These are phyloP conservation scores for Dorcus parallelipipedus DNA, from an alignment of 2,888 invertebrate species.

Conservation along the genomic window DNA sequence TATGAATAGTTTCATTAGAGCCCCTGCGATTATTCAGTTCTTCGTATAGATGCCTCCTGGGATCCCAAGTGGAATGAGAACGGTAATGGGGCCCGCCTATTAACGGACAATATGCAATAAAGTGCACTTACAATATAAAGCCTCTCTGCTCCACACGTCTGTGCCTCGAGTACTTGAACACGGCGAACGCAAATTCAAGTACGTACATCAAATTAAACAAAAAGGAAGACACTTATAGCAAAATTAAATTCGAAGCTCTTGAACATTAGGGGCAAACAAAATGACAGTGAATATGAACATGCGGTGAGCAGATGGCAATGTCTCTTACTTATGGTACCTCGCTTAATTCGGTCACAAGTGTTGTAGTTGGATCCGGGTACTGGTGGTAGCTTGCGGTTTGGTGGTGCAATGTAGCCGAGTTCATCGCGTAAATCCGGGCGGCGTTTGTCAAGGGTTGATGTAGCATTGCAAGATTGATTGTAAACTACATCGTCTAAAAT, in stretches of 20 bases:
- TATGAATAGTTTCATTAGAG: conserved; percentile 65
- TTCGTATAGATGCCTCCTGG: conserved; percentile 84
- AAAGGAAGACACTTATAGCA: too few relatives aligned
- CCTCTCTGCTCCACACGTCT: neutral
- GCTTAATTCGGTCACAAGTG: conserved; percentile 89
- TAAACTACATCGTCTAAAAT: conserved; percentile 82
- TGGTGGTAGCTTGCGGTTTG: conserved; percentile 87
- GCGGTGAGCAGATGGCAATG: conserved; percentile 20
- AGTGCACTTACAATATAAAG: neutral
- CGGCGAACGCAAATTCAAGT: too few relatives aligned
- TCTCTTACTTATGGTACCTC: conserved; percentile 60
- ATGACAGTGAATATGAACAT: neutral
- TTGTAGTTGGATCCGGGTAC: conserved; percentile 92
- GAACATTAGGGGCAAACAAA: too few relatives aligned
- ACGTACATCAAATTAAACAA: too few relatives aligned
- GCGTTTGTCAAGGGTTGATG: conserved; percentile 73
- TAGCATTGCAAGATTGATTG: conserved; percentile 74
- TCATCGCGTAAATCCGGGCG: conserved; percentile 83
- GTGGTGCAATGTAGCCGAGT: conserved; percentile 89
- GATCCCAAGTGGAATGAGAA: conserved; percentile 82
- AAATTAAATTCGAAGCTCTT: too few relatives aligned
- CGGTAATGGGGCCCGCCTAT: conserved; percentile 49
- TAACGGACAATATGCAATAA: conserved; percentile 20
- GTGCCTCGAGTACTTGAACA: too few relatives aligned
- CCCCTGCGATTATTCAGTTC: conserved; percentile 74